Conservation (phyloP, 2,113 vertebrate genomes). For the Stomatorhinus ivindoensis region DNA sequence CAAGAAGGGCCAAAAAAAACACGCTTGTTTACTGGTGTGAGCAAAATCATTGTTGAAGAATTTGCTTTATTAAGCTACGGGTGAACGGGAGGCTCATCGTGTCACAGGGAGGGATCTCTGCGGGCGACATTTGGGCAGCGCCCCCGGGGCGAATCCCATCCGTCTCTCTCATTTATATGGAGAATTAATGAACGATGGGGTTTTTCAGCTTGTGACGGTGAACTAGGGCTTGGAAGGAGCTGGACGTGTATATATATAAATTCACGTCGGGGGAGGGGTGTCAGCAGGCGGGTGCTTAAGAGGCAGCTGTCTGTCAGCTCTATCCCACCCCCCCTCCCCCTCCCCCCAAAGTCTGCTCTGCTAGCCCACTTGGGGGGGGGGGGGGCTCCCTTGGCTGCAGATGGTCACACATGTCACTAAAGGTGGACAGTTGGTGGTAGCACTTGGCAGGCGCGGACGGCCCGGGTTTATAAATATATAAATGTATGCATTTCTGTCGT, state of each 20-base stretch:
- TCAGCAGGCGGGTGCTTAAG: neutral
- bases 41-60: neutral
- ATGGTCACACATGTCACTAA: slow-evolving; percentile 23
- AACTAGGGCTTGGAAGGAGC: neutral
- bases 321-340: too few species aligned
- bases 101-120: neutral
- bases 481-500: slow-evolving; percentile 14
- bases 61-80: neutral
- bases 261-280: neutral
- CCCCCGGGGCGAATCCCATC: neutral
- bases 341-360: neutral
- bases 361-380: neutral
- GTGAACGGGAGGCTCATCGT: neutral
- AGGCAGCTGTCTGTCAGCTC: slow-evolving; percentile 13
- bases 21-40: neutral
- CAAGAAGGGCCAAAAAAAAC: neutral
- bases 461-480: slow-evolving; percentile 16
- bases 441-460: slow-evolving; percentile 14
- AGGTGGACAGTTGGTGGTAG: slow-evolving; percentile 25
- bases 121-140: neutral
- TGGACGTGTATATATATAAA: neutral
- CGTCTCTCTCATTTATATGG: neutral
- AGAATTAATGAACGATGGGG: neutral
- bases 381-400: slow-evolving; percentile 6
- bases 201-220: neutral